phyloP scores from a whole-genome alignment of 2,113 vertebrate species.

The Panthera tigris region DNA sequence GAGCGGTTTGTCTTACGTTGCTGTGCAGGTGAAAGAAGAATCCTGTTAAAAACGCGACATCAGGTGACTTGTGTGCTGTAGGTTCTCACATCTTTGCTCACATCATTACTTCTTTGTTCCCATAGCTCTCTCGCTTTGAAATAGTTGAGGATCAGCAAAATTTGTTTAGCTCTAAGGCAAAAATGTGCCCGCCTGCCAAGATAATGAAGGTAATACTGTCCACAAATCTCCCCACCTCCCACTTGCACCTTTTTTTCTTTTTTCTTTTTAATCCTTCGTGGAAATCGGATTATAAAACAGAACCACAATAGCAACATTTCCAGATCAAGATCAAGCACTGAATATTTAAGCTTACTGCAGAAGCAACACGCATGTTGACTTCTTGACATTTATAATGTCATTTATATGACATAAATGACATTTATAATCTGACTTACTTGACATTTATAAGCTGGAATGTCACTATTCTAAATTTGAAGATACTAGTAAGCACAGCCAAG shows the following conservation, averaged over 20 bases:
- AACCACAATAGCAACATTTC: neutral
- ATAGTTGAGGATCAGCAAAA: neutral
- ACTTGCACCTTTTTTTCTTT: neutral
- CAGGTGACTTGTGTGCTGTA: neutral
- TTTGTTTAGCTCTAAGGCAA: neutral
- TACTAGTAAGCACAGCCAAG: neutral
- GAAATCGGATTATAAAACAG: neutral
- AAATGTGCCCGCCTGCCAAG: neutral
- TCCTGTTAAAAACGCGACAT: neutral
- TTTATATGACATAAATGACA: too few species aligned
- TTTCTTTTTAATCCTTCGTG: neutral
- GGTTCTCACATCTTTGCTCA: neutral
- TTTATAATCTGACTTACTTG: neutral
- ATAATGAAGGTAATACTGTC: neutral
- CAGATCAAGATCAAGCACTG: neutral
- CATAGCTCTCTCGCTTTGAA: neutral
- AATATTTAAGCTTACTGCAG: neutral
- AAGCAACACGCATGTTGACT: neutral
- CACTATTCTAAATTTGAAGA: neutral
- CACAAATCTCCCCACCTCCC: neutral
- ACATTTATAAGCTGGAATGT: neutral
- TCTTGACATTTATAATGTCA: neutral
- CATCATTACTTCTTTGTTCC: neutral
- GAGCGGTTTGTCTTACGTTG: neutral
- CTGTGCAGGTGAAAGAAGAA: neutral